These are phyloP conservation scores for Silvanus unidentatus DNA, from an alignment of 2,888 invertebrate species.

Conservation along the genomic window DNA sequence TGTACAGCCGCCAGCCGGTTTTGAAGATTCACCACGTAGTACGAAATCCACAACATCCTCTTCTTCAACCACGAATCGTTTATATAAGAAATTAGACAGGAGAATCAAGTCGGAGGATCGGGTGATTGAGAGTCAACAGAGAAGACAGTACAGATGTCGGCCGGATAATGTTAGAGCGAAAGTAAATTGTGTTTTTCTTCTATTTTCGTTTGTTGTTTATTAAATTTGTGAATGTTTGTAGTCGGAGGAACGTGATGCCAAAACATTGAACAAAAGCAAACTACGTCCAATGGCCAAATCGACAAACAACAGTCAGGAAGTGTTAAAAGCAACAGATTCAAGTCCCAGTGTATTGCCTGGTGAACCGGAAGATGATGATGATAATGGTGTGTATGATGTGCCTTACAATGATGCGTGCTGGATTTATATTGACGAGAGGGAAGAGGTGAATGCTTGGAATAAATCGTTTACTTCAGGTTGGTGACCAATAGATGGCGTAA, in stretches of 20 bases:
- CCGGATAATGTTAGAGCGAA: slow-evolving; percentile 78
- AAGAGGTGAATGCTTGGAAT: slow-evolving; percentile 59
- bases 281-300: slow-evolving; percentile 60
- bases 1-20: slow-evolving; percentile 83
- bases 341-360: slow-evolving; percentile 56
- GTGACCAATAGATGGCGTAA: neutral
- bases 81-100: slow-evolving; percentile 76
- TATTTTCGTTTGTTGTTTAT: too few species aligned
- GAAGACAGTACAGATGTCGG: slow-evolving; percentile 53
- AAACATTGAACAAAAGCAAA: slow-evolving; percentile 45
- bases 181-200: too few species aligned
- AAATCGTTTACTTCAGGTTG: slow-evolving; percentile 32
- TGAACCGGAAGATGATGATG: slow-evolving; percentile 56
- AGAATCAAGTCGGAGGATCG: slow-evolving; percentile 63
- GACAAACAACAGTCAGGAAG: slow-evolving; percentile 66
- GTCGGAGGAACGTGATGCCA: slow-evolving; percentile 70
- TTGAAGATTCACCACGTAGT: slow-evolving; percentile 70
- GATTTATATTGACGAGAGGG: slow-evolving; percentile 70
- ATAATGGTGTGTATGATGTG: slow-evolving; percentile 69
- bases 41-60: slow-evolving; percentile 38
- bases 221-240: slow-evolving; percentile 29
- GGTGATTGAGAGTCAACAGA: slow-evolving; percentile 69
- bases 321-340: slow-evolving; percentile 58
- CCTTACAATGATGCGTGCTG: slow-evolving; percentile 67
- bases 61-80: slow-evolving; percentile 44